Conservation (phyloP, 1,140 invertebrate species). For the Agraylea sexmaculata region DNA sequence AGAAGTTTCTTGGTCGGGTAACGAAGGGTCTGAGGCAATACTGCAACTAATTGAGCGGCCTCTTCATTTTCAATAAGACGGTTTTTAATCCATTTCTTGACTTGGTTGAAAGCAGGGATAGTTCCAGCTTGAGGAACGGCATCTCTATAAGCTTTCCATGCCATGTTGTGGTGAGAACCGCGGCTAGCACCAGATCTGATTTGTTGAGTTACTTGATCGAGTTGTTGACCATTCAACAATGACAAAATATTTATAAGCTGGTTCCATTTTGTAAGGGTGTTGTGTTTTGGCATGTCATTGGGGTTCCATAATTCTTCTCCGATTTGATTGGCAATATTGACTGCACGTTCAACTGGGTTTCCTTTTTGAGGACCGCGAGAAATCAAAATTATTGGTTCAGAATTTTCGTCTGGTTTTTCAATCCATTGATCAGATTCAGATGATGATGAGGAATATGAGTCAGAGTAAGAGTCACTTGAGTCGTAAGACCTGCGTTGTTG, state of each 20-base stretch:
- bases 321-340: slow-evolving; percentile 43
- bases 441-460: slow-evolving; percentile 17
- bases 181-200: not conserved
- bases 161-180: slow-evolving; percentile 5
- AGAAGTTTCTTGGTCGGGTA: slow-evolving; percentile 52
- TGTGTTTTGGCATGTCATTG: slow-evolving; percentile 40
- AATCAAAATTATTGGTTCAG: too few relatives aligned
- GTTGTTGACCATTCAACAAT: slow-evolving; percentile 46
- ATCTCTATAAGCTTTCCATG: slow-evolving; percentile 48
- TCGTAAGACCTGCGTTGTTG: slow-evolving; percentile 10
- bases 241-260: slow-evolving; percentile 44
- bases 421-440: slow-evolving; percentile 21
- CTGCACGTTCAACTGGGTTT: slow-evolving; percentile 24
- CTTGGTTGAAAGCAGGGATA: slow-evolving; percentile 46
- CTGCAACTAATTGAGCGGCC: slow-evolving; percentile 42
- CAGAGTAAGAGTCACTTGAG: slow-evolving; percentile 19
- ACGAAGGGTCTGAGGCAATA: slow-evolving; percentile 37
- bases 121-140: slow-evolving; percentile 52
- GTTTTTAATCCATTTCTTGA: slow-evolving; percentile 45
- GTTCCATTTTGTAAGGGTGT: slow-evolving; percentile 49
- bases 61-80: slow-evolving; percentile 41
- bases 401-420: too few relatives aligned
- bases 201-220: slow-evolving; percentile 30
- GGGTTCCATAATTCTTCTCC: slow-evolving; percentile 44
- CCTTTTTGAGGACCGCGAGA: too few relatives aligned